Evolutionary conservation across 2,113 vertebrate genomes (phyloP).

Genomic region (Myrmecobius fasciatus): DNA sequence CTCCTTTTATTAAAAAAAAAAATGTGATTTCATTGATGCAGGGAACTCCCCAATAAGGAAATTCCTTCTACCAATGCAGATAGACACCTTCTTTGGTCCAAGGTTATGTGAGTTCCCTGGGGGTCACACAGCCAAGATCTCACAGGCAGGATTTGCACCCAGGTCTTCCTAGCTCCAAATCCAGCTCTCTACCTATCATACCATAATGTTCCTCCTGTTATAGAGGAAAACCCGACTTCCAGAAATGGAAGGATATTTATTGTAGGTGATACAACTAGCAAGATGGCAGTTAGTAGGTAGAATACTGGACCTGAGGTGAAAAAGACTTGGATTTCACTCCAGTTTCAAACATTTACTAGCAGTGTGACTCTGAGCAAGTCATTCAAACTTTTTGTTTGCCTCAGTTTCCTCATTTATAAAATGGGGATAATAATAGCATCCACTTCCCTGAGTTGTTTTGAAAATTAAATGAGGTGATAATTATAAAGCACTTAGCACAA

Average conservation of each 20-base stretch:
- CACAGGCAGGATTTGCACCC: neutral
- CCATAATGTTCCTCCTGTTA: neutral
- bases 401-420: neutral
- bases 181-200: neutral
- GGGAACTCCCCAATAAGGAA: neutral
- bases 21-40: neutral
- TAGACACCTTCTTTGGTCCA: neutral
- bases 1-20: neutral
- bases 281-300: neutral
- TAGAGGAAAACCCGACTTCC: no score
- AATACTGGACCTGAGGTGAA: neutral
- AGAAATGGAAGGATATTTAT: neutral
- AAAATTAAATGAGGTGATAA: neutral
- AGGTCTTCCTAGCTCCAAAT: neutral
- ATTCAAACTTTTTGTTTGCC: neutral
- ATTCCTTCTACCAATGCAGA: neutral
- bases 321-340: neutral
- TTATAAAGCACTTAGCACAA: neutral
- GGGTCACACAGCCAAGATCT: no score
- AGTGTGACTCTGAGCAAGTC: no score
- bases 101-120: neutral
- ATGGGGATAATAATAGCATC: neutral
- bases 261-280: neutral
- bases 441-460: neutral
- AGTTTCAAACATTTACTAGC: neutral